Evolutionary conservation across 1,140 invertebrate species (phyloP).

Genomic region (Branchinecta lynchi): DNA sequence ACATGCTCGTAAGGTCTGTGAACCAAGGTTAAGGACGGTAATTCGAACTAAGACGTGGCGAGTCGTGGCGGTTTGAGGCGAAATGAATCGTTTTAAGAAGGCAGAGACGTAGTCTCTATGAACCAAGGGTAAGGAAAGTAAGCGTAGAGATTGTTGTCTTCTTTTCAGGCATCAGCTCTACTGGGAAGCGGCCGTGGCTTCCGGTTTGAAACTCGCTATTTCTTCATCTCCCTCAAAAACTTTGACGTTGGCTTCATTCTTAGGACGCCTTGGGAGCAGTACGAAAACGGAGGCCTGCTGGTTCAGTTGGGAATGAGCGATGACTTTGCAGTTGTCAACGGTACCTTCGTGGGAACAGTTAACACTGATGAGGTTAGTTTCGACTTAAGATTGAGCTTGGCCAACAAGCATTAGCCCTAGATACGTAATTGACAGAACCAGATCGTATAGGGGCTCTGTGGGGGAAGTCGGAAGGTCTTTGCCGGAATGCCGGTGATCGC

Average conservation of each 20-base stretch:
- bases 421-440: too few relatives aligned
- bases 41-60: too few relatives aligned
- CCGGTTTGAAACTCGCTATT: constrained; percentile 9
- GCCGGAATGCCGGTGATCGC: too few relatives aligned
- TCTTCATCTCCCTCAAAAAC: background rate
- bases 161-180: background rate
- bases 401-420: too few relatives aligned
- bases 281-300: background rate
- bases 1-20: too few relatives aligned
- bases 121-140: background rate
- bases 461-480: too few relatives aligned
- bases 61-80: too few relatives aligned
- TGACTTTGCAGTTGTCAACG: background rate
- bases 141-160: background rate
- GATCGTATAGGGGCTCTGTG: too few relatives aligned
- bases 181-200: background rate
- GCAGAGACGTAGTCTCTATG: too few relatives aligned
- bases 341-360: background rate
- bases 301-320: background rate
- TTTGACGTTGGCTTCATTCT: background rate
- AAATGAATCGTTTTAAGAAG: too few relatives aligned
- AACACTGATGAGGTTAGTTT: background rate
- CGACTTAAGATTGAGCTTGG: background rate
- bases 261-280: background rate
- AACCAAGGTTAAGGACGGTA: too few relatives aligned